These are phyloP conservation scores for Prunella himalayana DNA, from an alignment of 2,113 vertebrate genomes.

Conservation along the genomic window DNA sequence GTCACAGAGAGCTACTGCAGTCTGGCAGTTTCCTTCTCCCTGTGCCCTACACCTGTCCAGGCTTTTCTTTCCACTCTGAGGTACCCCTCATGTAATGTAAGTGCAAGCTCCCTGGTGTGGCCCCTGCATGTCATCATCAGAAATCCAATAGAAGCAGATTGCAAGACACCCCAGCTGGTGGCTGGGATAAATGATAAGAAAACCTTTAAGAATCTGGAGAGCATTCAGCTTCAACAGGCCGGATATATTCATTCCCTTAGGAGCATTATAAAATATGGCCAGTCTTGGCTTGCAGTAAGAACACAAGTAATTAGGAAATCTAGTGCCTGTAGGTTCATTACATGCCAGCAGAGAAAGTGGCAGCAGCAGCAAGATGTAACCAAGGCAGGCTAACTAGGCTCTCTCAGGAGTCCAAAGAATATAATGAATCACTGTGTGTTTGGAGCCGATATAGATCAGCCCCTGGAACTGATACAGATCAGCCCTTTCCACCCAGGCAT, in stretches of 20 bases:
- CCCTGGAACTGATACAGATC: background rate
- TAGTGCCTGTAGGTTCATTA: background rate
- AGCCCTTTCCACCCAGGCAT: background rate
- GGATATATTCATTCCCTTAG: background rate
- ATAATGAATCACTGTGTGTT: background rate
- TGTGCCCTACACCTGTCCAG: background rate
- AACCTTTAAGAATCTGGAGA: background rate
- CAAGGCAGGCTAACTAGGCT: background rate
- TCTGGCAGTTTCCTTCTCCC: background rate
- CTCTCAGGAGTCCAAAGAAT: background rate
- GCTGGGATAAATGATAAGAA: background rate
- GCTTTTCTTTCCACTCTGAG: background rate
- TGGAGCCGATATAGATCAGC: background rate
- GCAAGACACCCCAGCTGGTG: background rate
- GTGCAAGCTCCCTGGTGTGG: background rate
- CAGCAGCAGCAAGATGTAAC: slow-evolving; percentile 1
- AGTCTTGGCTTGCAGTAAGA: slow-evolving; percentile 1
- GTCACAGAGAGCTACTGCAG: background rate
- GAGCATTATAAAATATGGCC: background rate
- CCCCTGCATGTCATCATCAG: background rate
- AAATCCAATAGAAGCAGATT: background rate
- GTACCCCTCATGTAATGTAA: background rate
- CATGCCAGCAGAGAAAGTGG: background rate
- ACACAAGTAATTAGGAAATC: slow-evolving; percentile 15
- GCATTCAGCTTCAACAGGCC: background rate